Evolutionary conservation across 2,113 vertebrate genomes (phyloP), one percentile per base, ranked within the genome.

Genomic region (Chionodraco myersi): DNA sequence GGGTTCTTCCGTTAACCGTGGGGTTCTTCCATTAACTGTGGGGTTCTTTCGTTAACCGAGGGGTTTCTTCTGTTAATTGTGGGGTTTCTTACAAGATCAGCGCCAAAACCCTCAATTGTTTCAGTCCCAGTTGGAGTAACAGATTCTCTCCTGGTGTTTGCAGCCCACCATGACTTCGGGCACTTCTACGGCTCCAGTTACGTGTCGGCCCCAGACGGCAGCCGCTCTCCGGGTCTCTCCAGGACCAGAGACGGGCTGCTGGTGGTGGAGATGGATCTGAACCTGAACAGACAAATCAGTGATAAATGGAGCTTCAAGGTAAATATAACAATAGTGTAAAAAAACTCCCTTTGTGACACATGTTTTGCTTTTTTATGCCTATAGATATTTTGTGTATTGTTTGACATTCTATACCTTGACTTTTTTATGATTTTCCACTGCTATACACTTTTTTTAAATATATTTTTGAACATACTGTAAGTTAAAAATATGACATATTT

Each of bases 261-360:
- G 16, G 96, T 99, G 14, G 92, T 92, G 0, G 96, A 99, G 78
- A 86, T 99, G 86, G 95, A 99, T 87, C 95, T 99, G 3, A 99
- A 99, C 87, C 95, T 99, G 12, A 99, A 97, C 90, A 92, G 96
- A 45, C 97, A 99, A 88, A 92, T 96, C n/a, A 91, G 93, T 2
- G 98, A 99, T 80, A 94, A 95, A 65, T 99, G 98, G 98, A 96
- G 94, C 90, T 99, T 99, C 58, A 99, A 97, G 96, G 98, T 98
- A 83, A 75, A 58, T 7, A 18, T 36, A 30, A 80, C 3, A 10
- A 3, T 14, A 4, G 10, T 4, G 12, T 6, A 5, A 4, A 6
- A 26, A 13, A 60, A n/a, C 54, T 70, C 41, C 13, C 5, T 52
- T 9, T 59, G 11, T 26, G 9, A 30, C 8, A 23, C 3, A 26